Percentiles rank a stretch among this genome's conserved stretches.
Evolutionary conservation across 2,113 vertebrate species (phyloP).

Genomic region (Narcine bancroftii): DNA sequence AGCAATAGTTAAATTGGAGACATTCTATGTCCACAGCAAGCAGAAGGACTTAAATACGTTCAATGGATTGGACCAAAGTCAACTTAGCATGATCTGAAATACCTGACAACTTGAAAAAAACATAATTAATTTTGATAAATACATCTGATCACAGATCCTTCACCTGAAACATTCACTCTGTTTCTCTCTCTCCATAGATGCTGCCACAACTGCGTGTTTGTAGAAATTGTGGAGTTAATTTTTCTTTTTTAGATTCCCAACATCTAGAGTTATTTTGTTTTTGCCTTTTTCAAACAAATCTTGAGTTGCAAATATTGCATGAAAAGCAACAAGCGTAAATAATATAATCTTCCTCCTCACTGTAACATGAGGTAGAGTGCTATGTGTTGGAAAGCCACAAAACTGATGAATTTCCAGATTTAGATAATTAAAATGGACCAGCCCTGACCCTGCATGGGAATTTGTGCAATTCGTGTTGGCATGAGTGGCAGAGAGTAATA

Average conservation of each 20-base stretch:
- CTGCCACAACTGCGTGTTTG: too few relatives aligned
- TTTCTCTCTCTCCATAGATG: too few relatives aligned
- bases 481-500: not conserved
- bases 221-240: too few relatives aligned
- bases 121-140: not conserved
- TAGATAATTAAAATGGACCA: not conserved
- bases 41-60: not conserved
- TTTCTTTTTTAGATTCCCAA: too few relatives aligned
- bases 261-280: too few relatives aligned
- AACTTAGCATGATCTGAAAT: not conserved
- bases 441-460: not conserved
- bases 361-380: not conserved
- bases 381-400: not conserved
- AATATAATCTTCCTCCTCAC: not conserved
- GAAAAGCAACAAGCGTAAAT: not conserved
- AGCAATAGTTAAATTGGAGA: not conserved
- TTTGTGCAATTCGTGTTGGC: not conserved
- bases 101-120: not conserved
- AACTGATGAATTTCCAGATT: not conserved
- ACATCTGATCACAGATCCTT: too few relatives aligned
- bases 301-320: not conserved
- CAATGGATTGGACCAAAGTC: not conserved
- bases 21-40: not conserved
- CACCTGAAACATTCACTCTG: too few relatives aligned
- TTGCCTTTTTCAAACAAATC: not conserved